Conservation (phyloP, 2,797 vertebrate genomes). For the Tamandua tetradactyla region DNA sequence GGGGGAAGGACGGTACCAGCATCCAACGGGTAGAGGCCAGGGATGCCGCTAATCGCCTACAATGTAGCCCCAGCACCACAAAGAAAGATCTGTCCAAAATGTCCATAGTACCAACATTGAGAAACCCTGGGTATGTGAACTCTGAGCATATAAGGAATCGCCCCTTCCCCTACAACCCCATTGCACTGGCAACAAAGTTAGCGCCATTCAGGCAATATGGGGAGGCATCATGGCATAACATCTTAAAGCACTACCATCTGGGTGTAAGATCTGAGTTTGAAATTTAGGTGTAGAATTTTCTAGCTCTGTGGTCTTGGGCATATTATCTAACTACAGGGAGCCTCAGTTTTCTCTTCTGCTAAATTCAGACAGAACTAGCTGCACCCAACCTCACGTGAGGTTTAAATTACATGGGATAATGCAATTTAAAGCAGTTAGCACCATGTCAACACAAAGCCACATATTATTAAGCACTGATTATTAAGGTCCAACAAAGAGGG, state of each 20-base stretch:
- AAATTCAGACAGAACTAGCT: background rate
- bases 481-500: background rate
- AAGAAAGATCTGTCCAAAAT: background rate
- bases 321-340: background rate
- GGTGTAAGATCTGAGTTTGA: background rate
- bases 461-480: background rate
- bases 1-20: background rate
- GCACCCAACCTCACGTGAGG: background rate
- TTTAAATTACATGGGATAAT: background rate
- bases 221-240: rapidly evolving
- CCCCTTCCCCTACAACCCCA: background rate
- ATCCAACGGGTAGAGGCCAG: background rate
- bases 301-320: background rate
- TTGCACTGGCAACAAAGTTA: background rate
- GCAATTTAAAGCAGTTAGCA: background rate
- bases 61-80: background rate
- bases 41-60: background rate
- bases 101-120: background rate
- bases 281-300: background rate
- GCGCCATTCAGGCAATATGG: rapidly evolving
- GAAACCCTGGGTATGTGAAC: background rate
- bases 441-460: background rate
- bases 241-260: background rate
- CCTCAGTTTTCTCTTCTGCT: background rate
- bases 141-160: background rate